These are phyloP conservation scores for Rhopalosiphum maidis DNA, from an alignment of 1,140 invertebrate genomes.

Conservation along the genomic window DNA sequence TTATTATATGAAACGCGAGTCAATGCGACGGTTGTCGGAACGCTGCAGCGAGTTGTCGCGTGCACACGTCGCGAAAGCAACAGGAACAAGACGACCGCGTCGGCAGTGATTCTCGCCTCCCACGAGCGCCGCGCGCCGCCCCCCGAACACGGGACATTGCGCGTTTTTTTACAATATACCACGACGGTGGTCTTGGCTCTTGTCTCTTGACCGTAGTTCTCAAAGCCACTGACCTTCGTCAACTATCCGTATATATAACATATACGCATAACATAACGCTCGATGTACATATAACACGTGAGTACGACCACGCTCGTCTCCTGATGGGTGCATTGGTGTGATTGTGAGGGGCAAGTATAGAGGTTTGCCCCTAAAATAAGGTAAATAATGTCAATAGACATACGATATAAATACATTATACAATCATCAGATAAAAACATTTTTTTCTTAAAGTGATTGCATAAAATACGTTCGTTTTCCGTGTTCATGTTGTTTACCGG, in stretches of 20 bases:
- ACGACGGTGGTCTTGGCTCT: not conserved
- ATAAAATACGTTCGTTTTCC: too few relatives aligned
- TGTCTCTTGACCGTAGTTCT: not conserved
- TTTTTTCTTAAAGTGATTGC: too few relatives aligned
- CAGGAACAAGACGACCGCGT: not conserved
- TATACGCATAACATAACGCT: not conserved
- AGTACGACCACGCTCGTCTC: not conserved
- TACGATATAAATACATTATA: too few relatives aligned
- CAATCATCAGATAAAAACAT: too few relatives aligned
- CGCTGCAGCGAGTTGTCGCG: not conserved
- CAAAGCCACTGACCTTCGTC: not conserved
- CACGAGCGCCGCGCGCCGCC: not conserved
- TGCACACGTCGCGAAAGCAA: not conserved
- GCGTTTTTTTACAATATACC: not conserved
- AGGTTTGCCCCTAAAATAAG: too few relatives aligned
- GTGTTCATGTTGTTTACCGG: too few relatives aligned
- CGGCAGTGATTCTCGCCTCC: not conserved
- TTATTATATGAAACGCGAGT: not conserved
- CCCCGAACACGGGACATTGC: not conserved
- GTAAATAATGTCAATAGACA: too few relatives aligned
- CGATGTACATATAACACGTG: not conserved
- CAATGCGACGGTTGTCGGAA: not conserved
- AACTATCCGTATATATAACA: not conserved
- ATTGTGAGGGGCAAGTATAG: too few relatives aligned
- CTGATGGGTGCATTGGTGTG: not conserved